Evolutionary conservation across 2,113 vertebrate species (phyloP), one percentile per base, ranked within the genome.

Genomic region (Brachionichthys hirsutus): DNA sequence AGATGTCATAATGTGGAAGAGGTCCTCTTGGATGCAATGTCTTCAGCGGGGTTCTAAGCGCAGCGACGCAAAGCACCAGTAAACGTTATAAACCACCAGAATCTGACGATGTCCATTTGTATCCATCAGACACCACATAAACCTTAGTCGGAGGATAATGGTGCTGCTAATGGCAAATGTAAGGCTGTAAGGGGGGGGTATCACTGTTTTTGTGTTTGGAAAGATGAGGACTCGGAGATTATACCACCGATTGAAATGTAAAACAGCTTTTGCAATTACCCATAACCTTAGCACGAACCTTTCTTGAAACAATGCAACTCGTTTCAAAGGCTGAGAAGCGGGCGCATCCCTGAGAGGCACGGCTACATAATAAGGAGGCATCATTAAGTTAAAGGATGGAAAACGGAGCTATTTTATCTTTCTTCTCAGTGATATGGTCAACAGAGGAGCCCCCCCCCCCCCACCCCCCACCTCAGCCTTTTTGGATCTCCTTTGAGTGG

Each of bases 221-320:
- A 84, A 82, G 72, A 88, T 81, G 66, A 67, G 63, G 64, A 70
- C 73, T 78, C 65, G 60, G 61, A 86, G 80, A 83, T 85, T 85
- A 83, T 62, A 62, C 52, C 8, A 14, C 45, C 77, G 77, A 86
- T 88, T 89, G 80, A 89, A 88, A 89, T 89, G 86, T 86, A 87
- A 89, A 90, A 82, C 67, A 81, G 83, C 79, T 75, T 54, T 81
- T 70, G 79, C 82, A 87, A 87, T 89, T 91, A 87, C 73, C 75
- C 83, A 88, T 87, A 87, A 87, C 88, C 86, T 88, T 72, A 67
- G 68, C 12, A 22, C 62, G 79, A 90, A 88, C 84, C 84, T 89
- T 57, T 57, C 66, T 63, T 89, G 78, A 89, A 86, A 89, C 82
- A 86, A 88, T 78, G 55, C 61, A 69, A 67, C 74, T 69, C 62